phyloP scores from a whole-genome alignment of 2,113 vertebrate species.

The Aythya baeri region DNA sequence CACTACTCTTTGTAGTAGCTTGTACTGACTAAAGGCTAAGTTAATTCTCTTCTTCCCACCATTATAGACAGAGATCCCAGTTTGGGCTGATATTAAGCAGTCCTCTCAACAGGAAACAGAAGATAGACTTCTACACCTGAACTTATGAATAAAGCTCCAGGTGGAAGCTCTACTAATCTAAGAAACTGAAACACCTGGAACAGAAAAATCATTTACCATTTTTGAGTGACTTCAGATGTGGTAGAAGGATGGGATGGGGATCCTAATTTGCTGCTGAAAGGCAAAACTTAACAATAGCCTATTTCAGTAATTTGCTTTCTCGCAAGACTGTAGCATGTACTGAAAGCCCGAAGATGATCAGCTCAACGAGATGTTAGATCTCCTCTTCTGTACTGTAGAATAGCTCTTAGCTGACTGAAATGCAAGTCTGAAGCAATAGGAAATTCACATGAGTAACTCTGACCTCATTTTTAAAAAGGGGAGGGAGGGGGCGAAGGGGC shows the following conservation, averaged over 20 bases:
- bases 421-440: not conserved
- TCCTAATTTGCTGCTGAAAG: not conserved
- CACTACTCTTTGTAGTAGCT: not conserved
- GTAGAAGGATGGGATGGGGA: not conserved
- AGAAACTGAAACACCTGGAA: not conserved
- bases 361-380: not conserved
- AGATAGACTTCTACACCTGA: fast-evolving
- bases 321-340: not conserved
- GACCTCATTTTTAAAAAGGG: not conserved
- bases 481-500: not conserved
- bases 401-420: not conserved
- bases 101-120: fast-evolving
- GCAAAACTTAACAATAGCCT: not conserved
- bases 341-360: not conserved
- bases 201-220: not conserved
- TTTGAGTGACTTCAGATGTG: not conserved
- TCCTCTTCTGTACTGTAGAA: not conserved
- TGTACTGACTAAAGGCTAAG: not conserved
- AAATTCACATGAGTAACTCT: not conserved
- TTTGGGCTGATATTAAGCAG: not conserved
- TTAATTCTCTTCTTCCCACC: not conserved
- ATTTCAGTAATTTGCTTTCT: not conserved
- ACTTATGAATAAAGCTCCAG: not conserved
- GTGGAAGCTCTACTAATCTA: not conserved
- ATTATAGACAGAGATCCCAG: not conserved